Evolutionary conservation across 2,113 vertebrate species (phyloP).

Genomic region (Atlantisia rogersi): DNA sequence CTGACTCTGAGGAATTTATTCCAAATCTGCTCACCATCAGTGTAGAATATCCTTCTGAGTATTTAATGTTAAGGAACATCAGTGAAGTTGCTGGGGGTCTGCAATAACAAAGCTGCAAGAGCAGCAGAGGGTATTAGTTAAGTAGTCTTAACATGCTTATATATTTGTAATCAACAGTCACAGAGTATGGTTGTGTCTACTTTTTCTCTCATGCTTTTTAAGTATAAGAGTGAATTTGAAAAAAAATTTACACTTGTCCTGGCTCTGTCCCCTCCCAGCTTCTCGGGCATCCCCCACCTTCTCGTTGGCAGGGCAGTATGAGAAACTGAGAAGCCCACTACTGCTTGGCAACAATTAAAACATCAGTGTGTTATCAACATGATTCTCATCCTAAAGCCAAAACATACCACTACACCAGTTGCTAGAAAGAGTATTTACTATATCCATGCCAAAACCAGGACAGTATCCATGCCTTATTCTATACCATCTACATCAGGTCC

Average conservation of each 20-base stretch:
- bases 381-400: too few relatives aligned
- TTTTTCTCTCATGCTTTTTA: background rate
- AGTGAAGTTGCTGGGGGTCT: background rate
- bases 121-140: background rate
- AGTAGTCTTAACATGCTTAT: background rate
- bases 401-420: too few relatives aligned
- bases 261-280: too few relatives aligned
- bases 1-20: background rate
- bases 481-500: too few relatives aligned
- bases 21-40: background rate
- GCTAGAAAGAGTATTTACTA: too few relatives aligned
- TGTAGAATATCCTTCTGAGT: background rate
- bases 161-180: background rate
- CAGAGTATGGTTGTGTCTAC: background rate
- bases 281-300: too few relatives aligned
- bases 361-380: too few relatives aligned
- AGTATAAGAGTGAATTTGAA: background rate
- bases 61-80: background rate
- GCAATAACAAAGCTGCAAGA: background rate
- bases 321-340: too few relatives aligned
- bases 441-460: too few relatives aligned
- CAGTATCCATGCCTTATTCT: too few relatives aligned
- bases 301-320: too few relatives aligned
- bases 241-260: background rate
- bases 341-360: too few relatives aligned